Evolutionary conservation across 2,888 invertebrate species (phyloP).

Genomic region (Cremastinae sp.): DNA sequence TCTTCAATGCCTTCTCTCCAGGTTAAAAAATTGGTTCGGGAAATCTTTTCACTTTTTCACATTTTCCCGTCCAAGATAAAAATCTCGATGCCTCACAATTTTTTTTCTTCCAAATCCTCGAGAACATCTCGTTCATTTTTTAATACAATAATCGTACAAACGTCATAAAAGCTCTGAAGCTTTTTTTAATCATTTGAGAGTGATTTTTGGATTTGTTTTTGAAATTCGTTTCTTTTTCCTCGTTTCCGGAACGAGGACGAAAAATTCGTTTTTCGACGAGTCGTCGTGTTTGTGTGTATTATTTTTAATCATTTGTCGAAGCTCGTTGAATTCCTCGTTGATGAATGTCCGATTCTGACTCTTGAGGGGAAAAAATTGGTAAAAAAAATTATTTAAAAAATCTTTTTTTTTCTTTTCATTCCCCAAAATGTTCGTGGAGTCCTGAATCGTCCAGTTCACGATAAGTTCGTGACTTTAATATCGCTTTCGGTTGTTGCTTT

Average conservation of each 20-base stretch:
- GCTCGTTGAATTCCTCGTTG: constrained; percentile 14
- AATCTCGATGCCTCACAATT: constrained; percentile 33
- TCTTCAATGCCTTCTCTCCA: constrained; percentile 27
- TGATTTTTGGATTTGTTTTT: constrained; percentile 18
- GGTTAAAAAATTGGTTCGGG: constrained; percentile 14
- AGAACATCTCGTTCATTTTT: too few relatives aligned
- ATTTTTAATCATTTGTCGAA: background rate
- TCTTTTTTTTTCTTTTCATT: background rate
- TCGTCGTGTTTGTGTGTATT: background rate
- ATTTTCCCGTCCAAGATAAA: constrained; percentile 31
- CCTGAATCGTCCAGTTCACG: background rate
- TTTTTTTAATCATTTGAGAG: constrained; percentile 42
- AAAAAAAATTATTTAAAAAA: background rate
- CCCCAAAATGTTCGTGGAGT: constrained; percentile 6
- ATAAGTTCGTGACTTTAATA: constrained; percentile 17
- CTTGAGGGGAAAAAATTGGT: background rate
- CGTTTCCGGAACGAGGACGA: constrained; percentile 54
- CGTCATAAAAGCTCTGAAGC: constrained; percentile 19
- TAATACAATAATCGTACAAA: constrained; percentile 25
- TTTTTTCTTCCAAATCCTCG: constrained; percentile 34
- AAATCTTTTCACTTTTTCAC: constrained; percentile 12
- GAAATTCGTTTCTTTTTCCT: constrained; percentile 16
- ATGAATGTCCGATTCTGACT: constrained; percentile 3
- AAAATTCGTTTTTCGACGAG: constrained; percentile 37
- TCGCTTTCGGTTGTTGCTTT: constrained; percentile 3